phyloP scores from a whole-genome alignment of 2,797 vertebrate species.

The Platalea minor region DNA sequence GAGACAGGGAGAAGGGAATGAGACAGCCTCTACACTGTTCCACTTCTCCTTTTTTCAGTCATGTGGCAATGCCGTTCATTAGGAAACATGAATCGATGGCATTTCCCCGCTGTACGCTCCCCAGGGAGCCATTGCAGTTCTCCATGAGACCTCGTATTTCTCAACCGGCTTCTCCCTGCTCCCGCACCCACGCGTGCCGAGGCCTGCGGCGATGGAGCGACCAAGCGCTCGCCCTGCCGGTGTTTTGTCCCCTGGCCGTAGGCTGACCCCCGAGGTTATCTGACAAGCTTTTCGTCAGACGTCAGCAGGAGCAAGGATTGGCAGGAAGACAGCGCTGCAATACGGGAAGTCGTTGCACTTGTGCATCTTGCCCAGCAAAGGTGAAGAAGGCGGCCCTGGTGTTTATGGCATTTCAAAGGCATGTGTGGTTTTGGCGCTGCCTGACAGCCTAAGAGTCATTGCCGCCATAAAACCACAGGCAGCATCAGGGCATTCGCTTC shows the following conservation, averaged over 20 bases:
- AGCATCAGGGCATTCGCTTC: accelerated
- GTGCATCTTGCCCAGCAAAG: not conserved
- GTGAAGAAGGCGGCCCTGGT: not conserved
- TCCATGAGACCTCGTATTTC: not conserved
- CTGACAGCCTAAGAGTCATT: not conserved
- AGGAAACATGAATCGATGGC: not conserved
- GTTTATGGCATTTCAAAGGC: not conserved
- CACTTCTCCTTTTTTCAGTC: not conserved
- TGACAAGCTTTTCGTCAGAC: not conserved
- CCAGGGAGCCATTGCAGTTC: not conserved
- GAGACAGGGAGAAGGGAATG: not conserved
- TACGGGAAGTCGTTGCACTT: not conserved
- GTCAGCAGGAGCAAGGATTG: not conserved
- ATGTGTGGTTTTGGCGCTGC: not conserved
- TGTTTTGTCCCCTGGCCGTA: not conserved
- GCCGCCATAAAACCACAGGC: not conserved
- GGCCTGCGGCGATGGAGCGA: not conserved
- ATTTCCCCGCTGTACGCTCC: not conserved
- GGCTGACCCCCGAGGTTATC: not conserved
- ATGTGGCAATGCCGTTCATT: not conserved
- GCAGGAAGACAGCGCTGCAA: not conserved
- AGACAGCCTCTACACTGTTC: not conserved
- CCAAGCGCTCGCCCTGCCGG: accelerated
- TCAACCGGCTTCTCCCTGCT: not conserved
- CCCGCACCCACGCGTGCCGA: accelerated